phyloP scores from a whole-genome alignment of 2,888 invertebrate species.

The Thereva unica region DNA sequence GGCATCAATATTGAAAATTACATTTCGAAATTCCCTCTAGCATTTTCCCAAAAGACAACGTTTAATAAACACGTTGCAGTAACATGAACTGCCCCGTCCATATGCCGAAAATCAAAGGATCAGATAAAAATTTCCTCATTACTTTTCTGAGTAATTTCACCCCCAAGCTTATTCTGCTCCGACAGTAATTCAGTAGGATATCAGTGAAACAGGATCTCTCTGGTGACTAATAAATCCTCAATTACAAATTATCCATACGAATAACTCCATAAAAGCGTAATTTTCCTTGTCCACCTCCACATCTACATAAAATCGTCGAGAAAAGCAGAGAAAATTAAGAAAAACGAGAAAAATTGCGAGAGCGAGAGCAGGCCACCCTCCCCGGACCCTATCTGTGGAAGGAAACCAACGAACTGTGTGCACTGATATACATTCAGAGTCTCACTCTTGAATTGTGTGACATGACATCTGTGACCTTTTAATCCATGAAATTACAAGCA shows the following conservation, averaged over 20 bases:
- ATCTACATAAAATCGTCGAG: slow-evolving; percentile 24
- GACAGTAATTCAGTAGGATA: background rate
- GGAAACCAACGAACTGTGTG: background rate
- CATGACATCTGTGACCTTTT: slow-evolving; percentile 40
- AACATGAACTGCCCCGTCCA: no score
- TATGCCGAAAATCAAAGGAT: no score
- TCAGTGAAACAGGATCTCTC: slow-evolving; percentile 45
- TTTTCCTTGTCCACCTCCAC: slow-evolving; percentile 20
- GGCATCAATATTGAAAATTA: no score
- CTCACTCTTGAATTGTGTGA: slow-evolving; percentile 27
- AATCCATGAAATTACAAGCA: slow-evolving; percentile 39
- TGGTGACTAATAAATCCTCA: slow-evolving; percentile 53
- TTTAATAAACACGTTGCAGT: no score
- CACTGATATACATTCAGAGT: background rate
- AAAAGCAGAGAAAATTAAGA: slow-evolving; percentile 22
- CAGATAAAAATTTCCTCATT: no score
- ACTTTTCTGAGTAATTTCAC: background rate
- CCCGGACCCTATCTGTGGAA: background rate
- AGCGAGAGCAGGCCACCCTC: background rate
- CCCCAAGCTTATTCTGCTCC: background rate
- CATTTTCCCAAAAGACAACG: no score
- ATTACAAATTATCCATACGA: slow-evolving; percentile 45
- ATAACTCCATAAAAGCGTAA: slow-evolving; percentile 38
- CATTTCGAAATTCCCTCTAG: no score
- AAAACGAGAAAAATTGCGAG: slow-evolving; percentile 7